phyloP scores from a whole-genome alignment of 1,140 invertebrate genomes.

The Bilobella aurantiaca region DNA sequence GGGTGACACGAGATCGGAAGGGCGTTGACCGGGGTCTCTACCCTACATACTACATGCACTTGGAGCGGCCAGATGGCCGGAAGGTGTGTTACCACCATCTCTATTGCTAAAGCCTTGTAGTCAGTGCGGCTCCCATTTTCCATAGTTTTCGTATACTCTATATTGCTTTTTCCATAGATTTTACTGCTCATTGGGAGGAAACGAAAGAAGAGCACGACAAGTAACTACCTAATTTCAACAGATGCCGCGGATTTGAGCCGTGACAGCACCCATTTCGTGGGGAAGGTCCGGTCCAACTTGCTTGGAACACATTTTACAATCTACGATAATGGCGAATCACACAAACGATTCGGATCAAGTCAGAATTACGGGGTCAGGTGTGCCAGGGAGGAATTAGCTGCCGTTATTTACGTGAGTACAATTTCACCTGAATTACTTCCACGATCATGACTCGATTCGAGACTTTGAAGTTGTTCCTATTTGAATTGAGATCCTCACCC shows the following conservation, averaged over 20 bases:
- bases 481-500: not conserved
- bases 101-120: not conserved
- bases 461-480: not conserved
- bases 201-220: constrained; percentile 93
- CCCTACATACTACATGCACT: constrained; percentile 93
- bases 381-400: constrained; percentile 74
- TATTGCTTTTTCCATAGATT: constrained; percentile 44
- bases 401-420: constrained; percentile 73
- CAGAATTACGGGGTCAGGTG: constrained; percentile 39
- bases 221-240: constrained; percentile 94
- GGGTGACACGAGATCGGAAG: constrained; percentile 89
- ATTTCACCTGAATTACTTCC: not conserved
- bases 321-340: constrained; percentile 78
- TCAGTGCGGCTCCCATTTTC: too few relatives aligned
- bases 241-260: constrained; percentile 93
- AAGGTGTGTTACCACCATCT: constrained; percentile 50
- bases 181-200: constrained; percentile 92
- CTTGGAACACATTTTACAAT: constrained; percentile 94
- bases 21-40: constrained; percentile 93
- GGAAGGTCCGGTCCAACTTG: constrained; percentile 91
- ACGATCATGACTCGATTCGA: not conserved
- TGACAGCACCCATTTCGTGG: constrained; percentile 78
- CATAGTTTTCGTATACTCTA: not conserved
- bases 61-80: constrained; percentile 89
- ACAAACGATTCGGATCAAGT: constrained; percentile 37